phyloP scores from a whole-genome alignment of 1,140 invertebrate species.

The Phthorimaea operculella region DNA sequence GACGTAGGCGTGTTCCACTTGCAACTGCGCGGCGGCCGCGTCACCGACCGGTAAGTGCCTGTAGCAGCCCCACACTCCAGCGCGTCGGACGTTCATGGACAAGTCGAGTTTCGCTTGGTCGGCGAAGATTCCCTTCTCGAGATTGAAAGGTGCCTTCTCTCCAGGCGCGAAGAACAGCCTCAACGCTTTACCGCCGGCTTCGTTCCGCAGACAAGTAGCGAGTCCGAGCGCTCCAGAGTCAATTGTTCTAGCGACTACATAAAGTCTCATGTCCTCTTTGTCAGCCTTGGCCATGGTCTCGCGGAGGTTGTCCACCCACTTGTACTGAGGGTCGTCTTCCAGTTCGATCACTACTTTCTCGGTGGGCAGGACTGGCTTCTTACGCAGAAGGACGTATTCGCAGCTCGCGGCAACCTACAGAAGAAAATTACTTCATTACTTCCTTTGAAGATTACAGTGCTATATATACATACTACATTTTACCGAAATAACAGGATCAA shows the following conservation, averaged over 20 bases:
- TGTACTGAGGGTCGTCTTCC: conserved; percentile 76
- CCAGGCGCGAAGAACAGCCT: conserved; percentile 79
- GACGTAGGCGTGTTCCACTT: conserved; percentile 91
- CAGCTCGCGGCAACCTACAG: conserved; percentile 63
- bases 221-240: conserved; percentile 85
- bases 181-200: conserved; percentile 81
- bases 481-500: too few relatives aligned
- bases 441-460: too few relatives aligned
- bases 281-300: conserved; percentile 72
- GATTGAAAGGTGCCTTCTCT: conserved; percentile 71
- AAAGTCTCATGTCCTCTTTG: conserved; percentile 70
- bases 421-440: too few relatives aligned
- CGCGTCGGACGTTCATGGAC: conserved; percentile 83
- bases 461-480: too few relatives aligned
- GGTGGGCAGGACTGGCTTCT: conserved; percentile 42
- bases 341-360: conserved; percentile 68
- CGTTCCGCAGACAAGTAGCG: conserved; percentile 87
- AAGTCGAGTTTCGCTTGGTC: conserved; percentile 81
- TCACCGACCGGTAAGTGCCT: conserved; percentile 79
- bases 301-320: conserved; percentile 87
- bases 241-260: conserved; percentile 70
- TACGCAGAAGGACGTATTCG: conserved; percentile 72
- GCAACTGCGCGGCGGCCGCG: conserved; percentile 70
- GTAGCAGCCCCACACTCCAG: conserved; percentile 86
- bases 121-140: conserved; percentile 69